These are phyloP conservation scores for Crossocerus cetratus DNA, from an alignment of 2,888 invertebrate genomes.

Conservation along the genomic window DNA sequence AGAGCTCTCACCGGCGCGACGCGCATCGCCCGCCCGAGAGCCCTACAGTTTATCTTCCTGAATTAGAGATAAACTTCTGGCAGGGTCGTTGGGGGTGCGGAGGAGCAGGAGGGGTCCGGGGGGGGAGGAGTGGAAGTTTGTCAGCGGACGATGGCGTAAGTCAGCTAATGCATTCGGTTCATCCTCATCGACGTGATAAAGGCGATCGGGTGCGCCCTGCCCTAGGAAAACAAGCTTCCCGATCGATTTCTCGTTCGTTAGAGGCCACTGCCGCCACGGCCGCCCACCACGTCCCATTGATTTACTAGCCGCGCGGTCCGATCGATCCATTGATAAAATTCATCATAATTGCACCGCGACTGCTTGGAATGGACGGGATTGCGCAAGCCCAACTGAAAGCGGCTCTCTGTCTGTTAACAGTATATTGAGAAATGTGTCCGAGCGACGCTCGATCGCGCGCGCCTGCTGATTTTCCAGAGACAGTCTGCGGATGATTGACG, in stretches of 20 bases:
- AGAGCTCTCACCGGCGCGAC: background rate
- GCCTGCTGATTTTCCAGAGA: background rate
- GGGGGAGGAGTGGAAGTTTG: constrained; percentile 21
- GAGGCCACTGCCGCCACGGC: background rate
- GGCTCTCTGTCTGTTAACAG: background rate
- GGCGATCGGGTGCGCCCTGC: constrained; percentile 2
- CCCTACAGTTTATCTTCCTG: constrained; percentile 28
- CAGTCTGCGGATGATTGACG: too few relatives aligned
- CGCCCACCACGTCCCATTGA: constrained; percentile 41
- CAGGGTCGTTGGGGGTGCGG: background rate
- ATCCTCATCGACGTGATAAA: constrained; percentile 19
- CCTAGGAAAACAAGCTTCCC: constrained; percentile 12
- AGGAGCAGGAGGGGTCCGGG: background rate
- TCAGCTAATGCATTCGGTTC: constrained; percentile 21
- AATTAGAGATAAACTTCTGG: constrained; percentile 37
- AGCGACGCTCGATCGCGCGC: background rate
- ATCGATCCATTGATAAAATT: constrained; percentile 49
- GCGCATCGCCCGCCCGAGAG: too few relatives aligned
- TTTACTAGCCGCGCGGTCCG: constrained; percentile 41
- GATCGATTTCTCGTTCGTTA: constrained; percentile 24
- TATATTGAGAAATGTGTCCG: constrained; percentile 4
- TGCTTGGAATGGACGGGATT: constrained; percentile 42
- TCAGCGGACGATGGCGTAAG: constrained; percentile 35
- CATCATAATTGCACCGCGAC: constrained; percentile 52
- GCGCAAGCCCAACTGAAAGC: constrained; percentile 29